Evolutionary conservation across 1,140 invertebrate species (phyloP).

Genomic region (Pissodes strobi): DNA sequence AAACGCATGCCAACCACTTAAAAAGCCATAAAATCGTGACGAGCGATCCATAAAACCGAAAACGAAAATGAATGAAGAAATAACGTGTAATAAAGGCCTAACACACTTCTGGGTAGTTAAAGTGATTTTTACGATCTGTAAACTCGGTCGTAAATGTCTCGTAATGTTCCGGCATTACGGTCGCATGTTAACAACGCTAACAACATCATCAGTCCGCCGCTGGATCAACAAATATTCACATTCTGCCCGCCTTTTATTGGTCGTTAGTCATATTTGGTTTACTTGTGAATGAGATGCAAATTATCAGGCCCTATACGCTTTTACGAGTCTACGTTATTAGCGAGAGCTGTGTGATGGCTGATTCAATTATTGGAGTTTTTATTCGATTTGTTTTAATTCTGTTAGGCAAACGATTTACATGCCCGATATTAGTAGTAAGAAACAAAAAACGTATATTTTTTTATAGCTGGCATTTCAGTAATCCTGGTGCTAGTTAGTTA

Average conservation of each 20-base stretch:
- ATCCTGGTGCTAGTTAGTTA: too few relatives aligned
- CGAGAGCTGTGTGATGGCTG: too few relatives aligned
- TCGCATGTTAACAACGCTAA: constrained; percentile 52
- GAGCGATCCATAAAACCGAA: constrained; percentile 31
- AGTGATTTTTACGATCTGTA: constrained; percentile 56
- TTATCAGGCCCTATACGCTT: background rate
- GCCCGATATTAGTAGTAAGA: too few relatives aligned
- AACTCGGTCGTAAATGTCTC: constrained; percentile 50
- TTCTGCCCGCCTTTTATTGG: constrained; percentile 37
- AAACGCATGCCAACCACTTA: constrained; percentile 34
- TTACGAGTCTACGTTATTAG: too few relatives aligned
- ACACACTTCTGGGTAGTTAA: constrained; percentile 52
- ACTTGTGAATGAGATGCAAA: constrained; percentile 21
- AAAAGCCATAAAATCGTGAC: constrained; percentile 41
- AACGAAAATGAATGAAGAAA: constrained; percentile 40
- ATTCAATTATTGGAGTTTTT: too few relatives aligned
- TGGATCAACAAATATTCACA: constrained; percentile 40
- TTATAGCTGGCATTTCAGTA: too few relatives aligned
- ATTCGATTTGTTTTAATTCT: too few relatives aligned
- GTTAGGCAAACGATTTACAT: too few relatives aligned
- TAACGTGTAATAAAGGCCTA: constrained; percentile 45
- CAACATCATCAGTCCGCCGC: constrained; percentile 44
- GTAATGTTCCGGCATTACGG: constrained; percentile 53
- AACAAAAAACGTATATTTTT: too few relatives aligned
- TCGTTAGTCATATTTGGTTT: constrained; percentile 37